phyloP scores from a whole-genome alignment of 2,113 vertebrate genomes.

The Proteles cristata region DNA sequence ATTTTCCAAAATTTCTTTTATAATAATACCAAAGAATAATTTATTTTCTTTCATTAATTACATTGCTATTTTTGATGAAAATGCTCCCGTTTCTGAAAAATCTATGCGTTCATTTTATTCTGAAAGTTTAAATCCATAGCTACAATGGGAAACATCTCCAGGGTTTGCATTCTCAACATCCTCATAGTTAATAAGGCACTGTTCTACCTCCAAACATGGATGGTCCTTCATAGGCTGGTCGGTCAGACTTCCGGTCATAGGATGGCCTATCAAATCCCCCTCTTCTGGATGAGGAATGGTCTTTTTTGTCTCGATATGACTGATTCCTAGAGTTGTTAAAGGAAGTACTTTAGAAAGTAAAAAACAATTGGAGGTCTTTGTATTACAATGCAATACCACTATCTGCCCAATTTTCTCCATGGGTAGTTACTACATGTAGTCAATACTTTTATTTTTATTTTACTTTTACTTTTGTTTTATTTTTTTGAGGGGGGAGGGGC shows the following conservation, averaged over 20 bases:
- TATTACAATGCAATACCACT: constrained; percentile 23
- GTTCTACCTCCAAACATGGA: constrained; percentile 91
- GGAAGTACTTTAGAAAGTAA: constrained; percentile 84
- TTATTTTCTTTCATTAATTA: constrained; percentile 56
- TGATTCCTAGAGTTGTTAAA: constrained; percentile 85
- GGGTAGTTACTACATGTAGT: neutral
- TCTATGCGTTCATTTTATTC: neutral
- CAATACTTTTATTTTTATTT: constrained; percentile 9
- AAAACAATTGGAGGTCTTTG: neutral
- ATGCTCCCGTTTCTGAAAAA: constrained; percentile 33
- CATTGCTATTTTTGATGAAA: constrained; percentile 33
- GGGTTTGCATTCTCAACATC: constrained; percentile 26
- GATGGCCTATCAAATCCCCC: constrained; percentile 92
- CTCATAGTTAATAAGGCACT: constrained; percentile 35
- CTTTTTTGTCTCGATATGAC: constrained; percentile 93
- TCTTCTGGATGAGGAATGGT: constrained; percentile 90
- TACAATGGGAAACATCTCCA: neutral
- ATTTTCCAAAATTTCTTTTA: constrained; percentile 20
- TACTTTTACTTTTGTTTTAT: neutral
- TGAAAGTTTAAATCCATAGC: constrained; percentile 5
- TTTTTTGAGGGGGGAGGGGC: neutral
- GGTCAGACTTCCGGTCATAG: constrained; percentile 93
- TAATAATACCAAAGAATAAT: neutral
- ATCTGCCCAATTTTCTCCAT: neutral
- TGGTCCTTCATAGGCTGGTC: constrained; percentile 89